phyloP scores from a whole-genome alignment of 2,888 invertebrate species.

The Junonia oenone region DNA sequence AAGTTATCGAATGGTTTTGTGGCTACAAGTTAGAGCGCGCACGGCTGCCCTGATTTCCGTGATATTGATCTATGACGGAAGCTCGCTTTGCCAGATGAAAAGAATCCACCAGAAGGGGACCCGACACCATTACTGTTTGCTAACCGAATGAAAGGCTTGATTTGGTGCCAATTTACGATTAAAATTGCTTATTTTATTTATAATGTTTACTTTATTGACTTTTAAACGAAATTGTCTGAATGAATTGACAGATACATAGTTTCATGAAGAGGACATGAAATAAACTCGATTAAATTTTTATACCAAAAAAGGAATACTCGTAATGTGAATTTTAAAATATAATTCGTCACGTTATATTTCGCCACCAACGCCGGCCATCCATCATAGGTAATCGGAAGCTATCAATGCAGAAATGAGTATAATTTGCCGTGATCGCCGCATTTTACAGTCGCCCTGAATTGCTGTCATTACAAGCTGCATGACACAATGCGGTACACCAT shows the following conservation, averaged over 20 bases:
- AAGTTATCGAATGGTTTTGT: conserved; percentile 64
- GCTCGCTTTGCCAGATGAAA: conserved; percentile 46
- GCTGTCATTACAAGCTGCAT: conserved; percentile 58
- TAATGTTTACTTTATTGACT: too few relatives aligned
- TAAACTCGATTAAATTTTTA: too few relatives aligned
- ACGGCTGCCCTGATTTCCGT: conserved; percentile 57
- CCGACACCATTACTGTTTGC: conserved; percentile 17
- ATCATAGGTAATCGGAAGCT: conserved; percentile 72
- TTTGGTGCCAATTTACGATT: neutral
- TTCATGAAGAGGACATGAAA: too few relatives aligned
- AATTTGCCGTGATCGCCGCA: conserved; percentile 62
- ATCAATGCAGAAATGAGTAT: conserved; percentile 70
- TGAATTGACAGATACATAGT: neutral
- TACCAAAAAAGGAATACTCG: neutral
- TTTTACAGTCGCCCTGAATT: conserved; percentile 66
- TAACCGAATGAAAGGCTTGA: conserved; percentile 8
- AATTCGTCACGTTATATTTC: conserved; percentile 30
- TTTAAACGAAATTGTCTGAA: too few relatives aligned
- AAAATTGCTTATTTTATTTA: neutral
- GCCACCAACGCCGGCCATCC: conserved; percentile 48
- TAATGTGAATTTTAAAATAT: conserved; percentile 29
- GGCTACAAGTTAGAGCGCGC: conserved; percentile 49
- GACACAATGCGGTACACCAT: conserved; percentile 53
- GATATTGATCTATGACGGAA: conserved; percentile 63
- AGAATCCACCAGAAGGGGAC: conserved; percentile 37